phyloP scores from a whole-genome alignment of 2,888 invertebrate species.

The Pammene aurita region DNA sequence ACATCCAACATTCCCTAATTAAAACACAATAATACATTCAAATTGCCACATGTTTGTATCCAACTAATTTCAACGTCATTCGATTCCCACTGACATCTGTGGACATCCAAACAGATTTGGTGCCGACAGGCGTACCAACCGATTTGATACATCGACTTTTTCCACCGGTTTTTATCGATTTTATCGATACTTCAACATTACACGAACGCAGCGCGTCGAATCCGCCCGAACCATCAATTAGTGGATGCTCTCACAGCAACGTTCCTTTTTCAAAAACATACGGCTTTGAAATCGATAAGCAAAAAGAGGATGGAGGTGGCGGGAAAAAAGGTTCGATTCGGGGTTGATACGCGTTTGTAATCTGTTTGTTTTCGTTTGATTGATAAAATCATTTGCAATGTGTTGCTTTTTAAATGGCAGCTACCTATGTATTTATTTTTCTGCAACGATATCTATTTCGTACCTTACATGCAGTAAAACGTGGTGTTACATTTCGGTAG shows the following conservation, averaged over 20 bases:
- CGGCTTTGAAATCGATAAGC: slow-evolving; percentile 66
- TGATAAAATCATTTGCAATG: slow-evolving; percentile 48
- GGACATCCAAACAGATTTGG: slow-evolving; percentile 58
- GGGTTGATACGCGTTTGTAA: slow-evolving; percentile 66
- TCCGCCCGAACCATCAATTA: slow-evolving; percentile 72
- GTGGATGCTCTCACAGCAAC: slow-evolving; percentile 73
- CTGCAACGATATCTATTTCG: not conserved
- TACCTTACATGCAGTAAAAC: not conserved
- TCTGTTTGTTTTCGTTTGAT: slow-evolving; percentile 64
- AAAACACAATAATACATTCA: slow-evolving; percentile 56
- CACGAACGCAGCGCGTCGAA: slow-evolving; percentile 64
- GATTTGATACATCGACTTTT: slow-evolving; percentile 72
- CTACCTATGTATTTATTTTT: slow-evolving; percentile 36
- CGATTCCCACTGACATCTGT: slow-evolving; percentile 66
- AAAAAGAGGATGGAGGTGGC: slow-evolving; percentile 66
- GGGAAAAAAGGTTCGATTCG: slow-evolving; percentile 63
- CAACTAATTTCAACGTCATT: slow-evolving; percentile 55
- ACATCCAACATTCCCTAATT: slow-evolving; percentile 51
- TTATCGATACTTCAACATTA: slow-evolving; percentile 46
- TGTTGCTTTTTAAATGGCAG: slow-evolving; percentile 42
- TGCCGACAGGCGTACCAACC: slow-evolving; percentile 69
- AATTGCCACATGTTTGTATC: slow-evolving; percentile 64
- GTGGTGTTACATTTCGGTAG: too few species aligned
- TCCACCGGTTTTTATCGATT: slow-evolving; percentile 18
- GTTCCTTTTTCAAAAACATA: slow-evolving; percentile 67